Evolutionary conservation across 2,888 invertebrate genomes (phyloP), one percentile per base, ranked within the genome.

Genomic region (Phalera bucephala): DNA sequence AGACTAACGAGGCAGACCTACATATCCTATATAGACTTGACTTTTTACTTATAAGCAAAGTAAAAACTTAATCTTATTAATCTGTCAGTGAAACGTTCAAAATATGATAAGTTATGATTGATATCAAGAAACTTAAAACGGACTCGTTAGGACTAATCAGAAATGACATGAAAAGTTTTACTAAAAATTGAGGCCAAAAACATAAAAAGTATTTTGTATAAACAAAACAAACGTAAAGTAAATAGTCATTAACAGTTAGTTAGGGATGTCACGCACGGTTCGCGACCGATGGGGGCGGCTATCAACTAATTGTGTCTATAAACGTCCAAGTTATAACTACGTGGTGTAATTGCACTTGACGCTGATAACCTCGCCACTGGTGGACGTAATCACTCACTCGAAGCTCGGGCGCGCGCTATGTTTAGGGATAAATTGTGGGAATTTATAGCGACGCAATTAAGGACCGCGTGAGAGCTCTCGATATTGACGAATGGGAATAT

Each of bases 221-320:
- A n/a, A n/a, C n/a, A 33, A 40, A 43, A 41, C 29, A 39, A 41
- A 40, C 34, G 33, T 26, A 10, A 36, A 32, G 30, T 15, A 36
- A 17, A 40, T 43, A 44, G 50, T 40, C 17, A 28, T 39, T 33
- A 23, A 36, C 45, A 20, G 23, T 36, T 32, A 46, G 44, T 37
- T 30, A 33, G 45, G 30, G 36, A 31, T 32, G 49, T 41, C 46
- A 47, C 48, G 44, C 51, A 44, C 45, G 39, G 40, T 31, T 30
- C n/a, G 25, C 21, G 38, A 7, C 30, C 17, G 8, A 12, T 8
- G 13, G 36, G 36, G 40, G 15, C 37, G 28, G 50, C 64, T 67
- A 71, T 72, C 57, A 69, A 61, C 66, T 72, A 70, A 72, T 72
- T 70, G 72, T 64, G 57, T 48, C 58, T 63, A 53, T 64, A 61